Conservation (phyloP, 1,140 invertebrate species). For the Stegodyphus dumicola region DNA sequence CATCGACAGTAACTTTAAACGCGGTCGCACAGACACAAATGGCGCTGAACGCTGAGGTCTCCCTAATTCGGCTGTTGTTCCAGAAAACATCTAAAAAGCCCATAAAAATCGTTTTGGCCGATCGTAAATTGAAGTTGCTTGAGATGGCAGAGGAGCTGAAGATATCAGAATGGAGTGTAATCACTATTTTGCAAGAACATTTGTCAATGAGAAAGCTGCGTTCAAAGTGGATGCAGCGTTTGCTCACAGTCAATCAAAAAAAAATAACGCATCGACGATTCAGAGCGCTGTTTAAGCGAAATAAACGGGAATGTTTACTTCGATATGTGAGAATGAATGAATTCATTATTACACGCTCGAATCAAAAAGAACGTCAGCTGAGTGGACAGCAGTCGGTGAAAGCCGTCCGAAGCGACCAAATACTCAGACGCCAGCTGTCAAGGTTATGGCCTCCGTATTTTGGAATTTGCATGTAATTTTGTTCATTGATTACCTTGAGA, state of each 20-base stretch:
- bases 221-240: not conserved
- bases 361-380: constrained; percentile 7
- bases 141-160: not conserved
- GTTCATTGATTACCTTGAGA: constrained; percentile 20
- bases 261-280: not conserved
- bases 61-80: not conserved
- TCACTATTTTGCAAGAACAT: not conserved
- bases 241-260: not conserved
- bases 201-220: not conserved
- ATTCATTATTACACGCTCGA: not conserved
- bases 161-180: not conserved
- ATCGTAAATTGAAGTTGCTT: not conserved
- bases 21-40: not conserved
- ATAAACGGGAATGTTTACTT: not conserved
- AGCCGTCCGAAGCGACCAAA: constrained; percentile 5
- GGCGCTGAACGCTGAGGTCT: not conserved
- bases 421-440: not conserved
- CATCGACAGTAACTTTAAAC: not conserved
- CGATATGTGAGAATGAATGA: not conserved
- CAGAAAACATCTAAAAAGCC: not conserved
- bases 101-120: not conserved
- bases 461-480: constrained; percentile 1
- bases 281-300: not conserved
- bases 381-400: constrained; percentile 11
- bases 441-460: constrained; percentile 15